These are phyloP conservation scores for Periophthalmodon schlosseri DNA, from an alignment of 2,113 vertebrate species.

Conservation along the genomic window DNA sequence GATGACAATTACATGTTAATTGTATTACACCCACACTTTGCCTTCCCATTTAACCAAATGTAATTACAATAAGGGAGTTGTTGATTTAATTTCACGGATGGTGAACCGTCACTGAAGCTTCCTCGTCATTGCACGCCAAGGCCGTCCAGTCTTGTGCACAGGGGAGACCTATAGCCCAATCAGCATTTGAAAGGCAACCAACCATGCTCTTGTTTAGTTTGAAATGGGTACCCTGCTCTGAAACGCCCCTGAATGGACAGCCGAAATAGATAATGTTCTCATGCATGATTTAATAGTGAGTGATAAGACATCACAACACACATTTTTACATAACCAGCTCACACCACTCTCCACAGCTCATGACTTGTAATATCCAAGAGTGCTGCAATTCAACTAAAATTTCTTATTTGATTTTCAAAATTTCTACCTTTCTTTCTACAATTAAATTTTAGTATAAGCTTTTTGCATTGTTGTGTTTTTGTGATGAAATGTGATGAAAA, in stretches of 20 bases:
- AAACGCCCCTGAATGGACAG: conserved; percentile 62
- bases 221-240: conserved; percentile 47
- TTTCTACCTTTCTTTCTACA: neutral
- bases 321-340: conserved; percentile 48
- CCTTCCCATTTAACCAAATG: conserved; percentile 74
- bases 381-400: neutral
- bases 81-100: conserved; percentile 80
- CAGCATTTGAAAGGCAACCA: conserved; percentile 50
- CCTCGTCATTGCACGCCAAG: conserved; percentile 41
- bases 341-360: conserved; percentile 40
- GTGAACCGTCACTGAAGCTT: conserved; percentile 57
- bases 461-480: conserved; percentile 4
- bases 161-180: conserved; percentile 46
- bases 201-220: conserved; percentile 56
- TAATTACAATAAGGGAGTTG: conserved; percentile 76
- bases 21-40: conserved; percentile 74
- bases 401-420: neutral
- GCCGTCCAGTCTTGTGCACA: conserved; percentile 43
- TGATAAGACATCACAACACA: conserved; percentile 61
- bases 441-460: neutral
- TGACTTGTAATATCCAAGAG: neutral
- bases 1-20: conserved; percentile 75
- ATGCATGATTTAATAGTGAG: conserved; percentile 71
- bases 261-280: conserved; percentile 61
- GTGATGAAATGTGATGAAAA: neutral